Percentiles rank a stretch among this genome's conserved stretches.
These are phyloP conservation scores for Liposcelis brunnea DNA, from an alignment of 2,888 invertebrate species.

Conservation along the genomic window DNA sequence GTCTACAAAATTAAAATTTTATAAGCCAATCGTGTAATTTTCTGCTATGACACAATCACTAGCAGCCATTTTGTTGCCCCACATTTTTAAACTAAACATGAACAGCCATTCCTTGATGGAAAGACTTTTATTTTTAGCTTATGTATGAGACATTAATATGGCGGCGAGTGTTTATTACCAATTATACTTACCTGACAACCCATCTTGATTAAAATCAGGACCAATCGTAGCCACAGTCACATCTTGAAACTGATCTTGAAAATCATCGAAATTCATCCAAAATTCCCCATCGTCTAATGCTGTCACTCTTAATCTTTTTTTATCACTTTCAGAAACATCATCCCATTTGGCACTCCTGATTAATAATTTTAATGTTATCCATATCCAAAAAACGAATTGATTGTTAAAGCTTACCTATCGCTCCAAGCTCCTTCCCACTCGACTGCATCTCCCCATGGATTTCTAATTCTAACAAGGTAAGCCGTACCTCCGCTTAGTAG, in stretches of 20 bases:
- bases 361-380: too few relatives aligned
- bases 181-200: constrained; percentile 15
- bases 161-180: too few relatives aligned
- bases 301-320: constrained; percentile 21
- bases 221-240: constrained; percentile 29
- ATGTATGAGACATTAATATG: too few relatives aligned
- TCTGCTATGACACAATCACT: too few relatives aligned
- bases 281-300: constrained; percentile 28
- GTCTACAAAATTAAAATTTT: background rate
- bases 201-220: constrained; percentile 28
- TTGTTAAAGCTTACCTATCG: too few relatives aligned
- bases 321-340: constrained; percentile 24
- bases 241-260: constrained; percentile 27
- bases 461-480: constrained; percentile 26
- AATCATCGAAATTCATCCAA: constrained; percentile 30
- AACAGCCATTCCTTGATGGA: too few relatives aligned
- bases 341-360: constrained; percentile 24
- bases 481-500: constrained; percentile 15
- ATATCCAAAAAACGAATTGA: too few relatives aligned
- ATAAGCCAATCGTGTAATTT: too few relatives aligned
- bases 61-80: too few relatives aligned
- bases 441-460: constrained; percentile 30
- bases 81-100: too few relatives aligned
- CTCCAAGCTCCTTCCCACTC: constrained; percentile 32
- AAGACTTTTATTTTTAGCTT: too few relatives aligned